These are phyloP conservation scores for Entomobrya multifasciata DNA, from an alignment of 2,888 invertebrate genomes.

Conservation along the genomic window DNA sequence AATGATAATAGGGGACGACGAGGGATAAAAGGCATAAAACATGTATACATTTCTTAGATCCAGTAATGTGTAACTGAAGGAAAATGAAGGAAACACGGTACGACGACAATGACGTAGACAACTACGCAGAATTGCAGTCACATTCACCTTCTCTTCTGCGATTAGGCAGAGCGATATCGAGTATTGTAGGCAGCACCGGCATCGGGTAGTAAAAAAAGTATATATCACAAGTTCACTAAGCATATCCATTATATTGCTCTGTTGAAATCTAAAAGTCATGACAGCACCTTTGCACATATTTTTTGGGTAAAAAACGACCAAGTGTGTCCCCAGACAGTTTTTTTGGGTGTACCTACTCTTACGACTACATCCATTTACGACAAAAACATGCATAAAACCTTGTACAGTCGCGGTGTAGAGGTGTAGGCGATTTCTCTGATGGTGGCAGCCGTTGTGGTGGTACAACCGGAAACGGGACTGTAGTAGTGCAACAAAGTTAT, in stretches of 20 bases:
- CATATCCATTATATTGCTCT: constrained; percentile 66
- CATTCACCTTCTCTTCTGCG: constrained; percentile 37
- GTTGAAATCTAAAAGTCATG: constrained; percentile 65
- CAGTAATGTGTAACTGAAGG: constrained; percentile 61
- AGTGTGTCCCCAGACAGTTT: constrained; percentile 57
- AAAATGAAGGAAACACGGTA: constrained; percentile 64
- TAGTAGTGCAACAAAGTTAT: constrained; percentile 30
- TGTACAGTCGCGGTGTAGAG: not conserved
- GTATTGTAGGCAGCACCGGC: not conserved
- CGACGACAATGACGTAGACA: constrained; percentile 49
- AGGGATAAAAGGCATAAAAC: constrained; percentile 20
- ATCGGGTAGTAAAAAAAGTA: not conserved
- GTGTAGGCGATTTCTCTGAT: not conserved
- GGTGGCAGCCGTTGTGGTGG: constrained; percentile 26
- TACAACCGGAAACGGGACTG: constrained; percentile 55
- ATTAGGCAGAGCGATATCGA: too few species aligned
- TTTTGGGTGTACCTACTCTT: constrained; percentile 48
- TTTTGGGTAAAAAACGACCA: constrained; percentile 62
- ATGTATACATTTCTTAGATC: constrained; percentile 3
- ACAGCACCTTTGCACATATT: constrained; percentile 58
- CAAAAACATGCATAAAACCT: constrained; percentile 27
- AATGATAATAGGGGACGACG: constrained; percentile 9
- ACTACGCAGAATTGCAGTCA: constrained; percentile 49
- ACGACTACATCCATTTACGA: constrained; percentile 50
- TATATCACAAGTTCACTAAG: constrained; percentile 60